Base-by-base conservation (phyloP, 64 coral and sea anemone genomes). In the Catalaphyllia jardinei region DNA sequence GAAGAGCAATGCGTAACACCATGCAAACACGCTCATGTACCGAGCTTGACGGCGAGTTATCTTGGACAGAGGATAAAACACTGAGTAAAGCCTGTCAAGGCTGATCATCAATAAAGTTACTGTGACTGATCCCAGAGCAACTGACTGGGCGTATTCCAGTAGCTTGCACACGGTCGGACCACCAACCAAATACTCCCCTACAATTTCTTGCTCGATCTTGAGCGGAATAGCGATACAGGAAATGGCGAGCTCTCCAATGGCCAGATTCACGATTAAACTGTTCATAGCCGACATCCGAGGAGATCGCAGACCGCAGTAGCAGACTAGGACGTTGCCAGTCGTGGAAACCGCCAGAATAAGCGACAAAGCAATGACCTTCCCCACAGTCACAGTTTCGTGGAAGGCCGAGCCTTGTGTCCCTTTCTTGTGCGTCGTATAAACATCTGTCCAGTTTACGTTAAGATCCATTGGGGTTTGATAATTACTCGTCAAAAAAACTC, bases 21-120 rank as follows among this genome's bases (percentile, higher is more conserved):
- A 99, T 13, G 97, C 90, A 29, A 99, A 88, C 13, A 95, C 91
- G 14, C 95, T 95, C 97, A 99, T 99, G 74, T 99, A 94, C 61
- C 71, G 87, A 12, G 97, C 97, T 89, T 99, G 91, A 1, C 97
- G 90, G 33, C 94, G 91, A n/a, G 97, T 99, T 73, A 99, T 95
- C 76, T 99, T 99, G 1, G 90, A 95, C 63, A 95, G 79, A 16
- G 97, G 87, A 84, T 91, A 92, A 30, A 99, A 99, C 52, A 99
- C 87, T 4, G 97, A 99, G 78, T 91, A 93, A 28, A 95, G 93
- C 60, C 97, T 72, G 72, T 99, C 97, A 49, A 95, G 69, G 63
- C 93, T 95, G 77, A 99, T 95, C 90, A 99, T 93, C 54, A 92
- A 74, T 20, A 98, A 78, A 46, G 96, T 92, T 51, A 98, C 75